Conservation (phyloP, 2,888 invertebrate genomes). For the Troides aeacus region DNA sequence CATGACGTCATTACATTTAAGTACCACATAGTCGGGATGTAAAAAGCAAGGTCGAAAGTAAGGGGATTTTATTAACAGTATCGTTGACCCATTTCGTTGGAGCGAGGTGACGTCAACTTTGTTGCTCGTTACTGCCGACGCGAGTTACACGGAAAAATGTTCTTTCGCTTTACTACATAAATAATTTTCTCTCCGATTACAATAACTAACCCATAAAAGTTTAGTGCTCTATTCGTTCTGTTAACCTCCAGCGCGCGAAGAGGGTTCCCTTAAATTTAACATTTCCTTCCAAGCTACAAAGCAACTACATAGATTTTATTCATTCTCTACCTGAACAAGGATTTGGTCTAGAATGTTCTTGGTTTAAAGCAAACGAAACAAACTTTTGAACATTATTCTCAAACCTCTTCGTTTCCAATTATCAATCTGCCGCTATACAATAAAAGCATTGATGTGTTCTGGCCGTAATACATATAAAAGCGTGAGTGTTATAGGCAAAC, state of each 20-base stretch:
- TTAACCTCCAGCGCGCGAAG: background rate
- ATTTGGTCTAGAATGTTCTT: no score
- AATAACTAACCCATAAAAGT: background rate
- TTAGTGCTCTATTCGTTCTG: background rate
- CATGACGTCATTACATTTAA: slow-evolving; percentile 21
- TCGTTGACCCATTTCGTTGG: slow-evolving; percentile 22
- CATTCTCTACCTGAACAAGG: no score
- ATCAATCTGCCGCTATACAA: no score
- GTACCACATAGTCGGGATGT: slow-evolving; percentile 8
- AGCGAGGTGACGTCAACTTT: slow-evolving; percentile 22
- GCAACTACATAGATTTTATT: no score
- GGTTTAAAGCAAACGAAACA: no score
- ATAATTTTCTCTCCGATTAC: slow-evolving; percentile 9
- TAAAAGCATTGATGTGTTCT: no score
- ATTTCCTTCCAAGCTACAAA: no score
- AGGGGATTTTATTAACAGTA: slow-evolving; percentile 25
- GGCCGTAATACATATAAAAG: no score
- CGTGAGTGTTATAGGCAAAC: no score
- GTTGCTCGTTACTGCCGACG: slow-evolving; percentile 8
- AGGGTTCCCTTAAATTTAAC: background rate
- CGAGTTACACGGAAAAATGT: slow-evolving; percentile 4
- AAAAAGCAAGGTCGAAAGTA: slow-evolving; percentile 27
- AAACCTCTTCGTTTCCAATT: no score
- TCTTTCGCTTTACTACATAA: slow-evolving; percentile 8
- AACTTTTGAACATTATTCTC: no score